A percentile compares a stretch with the other conserved stretches of the same genome.
These are phyloP conservation scores for Piprites chloris DNA, from an alignment of 2,113 vertebrate species.

Conservation along the genomic window DNA sequence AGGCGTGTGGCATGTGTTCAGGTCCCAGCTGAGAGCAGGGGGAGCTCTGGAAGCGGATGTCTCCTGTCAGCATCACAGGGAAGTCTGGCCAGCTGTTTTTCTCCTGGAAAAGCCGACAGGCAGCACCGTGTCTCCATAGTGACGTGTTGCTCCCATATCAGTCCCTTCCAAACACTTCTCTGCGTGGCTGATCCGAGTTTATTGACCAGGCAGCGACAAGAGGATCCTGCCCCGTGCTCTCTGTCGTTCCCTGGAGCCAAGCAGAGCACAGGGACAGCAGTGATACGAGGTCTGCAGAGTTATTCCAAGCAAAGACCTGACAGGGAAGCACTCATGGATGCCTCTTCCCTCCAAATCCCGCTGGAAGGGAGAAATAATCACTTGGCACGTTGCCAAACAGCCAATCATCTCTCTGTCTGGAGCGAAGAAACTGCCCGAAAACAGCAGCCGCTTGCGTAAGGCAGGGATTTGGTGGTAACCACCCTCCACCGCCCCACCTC, in stretches of 20 bases:
- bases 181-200: rapidly evolving
- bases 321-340: rapidly evolving
- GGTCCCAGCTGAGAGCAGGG: not conserved
- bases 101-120: not conserved
- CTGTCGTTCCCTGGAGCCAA: rapidly evolving
- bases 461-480: not conserved
- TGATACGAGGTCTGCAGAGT: rapidly evolving
- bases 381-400: rapidly evolving
- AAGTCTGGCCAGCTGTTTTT: not conserved
- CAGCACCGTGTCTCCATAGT: not conserved
- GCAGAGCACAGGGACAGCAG: not conserved
- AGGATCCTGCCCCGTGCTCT: rapidly evolving
- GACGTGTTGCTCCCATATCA: rapidly evolving
- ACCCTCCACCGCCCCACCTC: not conserved
- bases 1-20: not conserved
- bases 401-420: no score
- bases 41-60: not conserved
- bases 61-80: not conserved
- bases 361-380: rapidly evolving
- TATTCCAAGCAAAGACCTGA: not conserved
- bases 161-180: not conserved
- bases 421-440: not conserved
- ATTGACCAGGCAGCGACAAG: rapidly evolving
- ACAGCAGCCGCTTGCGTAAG: not conserved
- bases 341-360: not conserved